Evolutionary conservation across 2,797 vertebrate species (phyloP).

Genomic region (Benthosema pterotum): DNA sequence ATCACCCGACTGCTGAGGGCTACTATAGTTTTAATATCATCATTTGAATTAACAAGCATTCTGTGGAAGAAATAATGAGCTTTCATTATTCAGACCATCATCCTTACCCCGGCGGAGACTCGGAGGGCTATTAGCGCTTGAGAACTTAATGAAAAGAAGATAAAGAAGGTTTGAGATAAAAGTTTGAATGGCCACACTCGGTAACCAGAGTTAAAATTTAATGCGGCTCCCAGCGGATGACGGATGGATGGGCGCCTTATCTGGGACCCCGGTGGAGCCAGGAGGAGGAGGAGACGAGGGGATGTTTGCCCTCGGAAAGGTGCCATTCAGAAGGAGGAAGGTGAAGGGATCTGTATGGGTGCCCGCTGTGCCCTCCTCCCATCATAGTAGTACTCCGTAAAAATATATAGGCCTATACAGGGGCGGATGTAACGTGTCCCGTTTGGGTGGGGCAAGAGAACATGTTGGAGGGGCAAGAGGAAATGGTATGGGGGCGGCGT

Average conservation of each 20-base stretch:
- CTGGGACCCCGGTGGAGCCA: conserved; percentile 65
- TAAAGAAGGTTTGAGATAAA: conserved; percentile 99
- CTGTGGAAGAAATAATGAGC: conserved; percentile 99
- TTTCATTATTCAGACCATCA: conserved; percentile 99
- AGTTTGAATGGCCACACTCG: conserved; percentile 99
- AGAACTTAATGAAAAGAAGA: conserved; percentile 99
- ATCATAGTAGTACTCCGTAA: too few species aligned
- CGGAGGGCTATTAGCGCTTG: conserved; percentile 99
- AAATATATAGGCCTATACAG: not conserved
- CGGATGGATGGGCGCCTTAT: conserved; percentile 83
- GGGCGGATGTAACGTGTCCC: too few species aligned
- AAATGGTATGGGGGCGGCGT: too few species aligned
- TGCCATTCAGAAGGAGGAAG: conserved; percentile 57
- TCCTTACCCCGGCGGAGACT: conserved; percentile 96
- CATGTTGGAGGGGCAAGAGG: too few species aligned
- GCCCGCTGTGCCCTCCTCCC: conserved; percentile 40
- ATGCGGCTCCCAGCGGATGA: conserved; percentile 89
- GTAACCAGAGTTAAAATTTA: conserved; percentile 99
- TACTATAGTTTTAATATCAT: conserved; percentile 99
- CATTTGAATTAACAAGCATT: conserved; percentile 99
- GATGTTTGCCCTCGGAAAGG: conserved; percentile 64
- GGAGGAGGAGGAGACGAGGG: conserved; percentile 67
- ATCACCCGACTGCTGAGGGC: conserved; percentile 99
- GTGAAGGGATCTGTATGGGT: conserved; percentile 63
- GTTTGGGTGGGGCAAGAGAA: too few species aligned